These are phyloP conservation scores for Sebastes aleutianus DNA, from an alignment of 2,797 vertebrate genomes.

Conservation along the genomic window DNA sequence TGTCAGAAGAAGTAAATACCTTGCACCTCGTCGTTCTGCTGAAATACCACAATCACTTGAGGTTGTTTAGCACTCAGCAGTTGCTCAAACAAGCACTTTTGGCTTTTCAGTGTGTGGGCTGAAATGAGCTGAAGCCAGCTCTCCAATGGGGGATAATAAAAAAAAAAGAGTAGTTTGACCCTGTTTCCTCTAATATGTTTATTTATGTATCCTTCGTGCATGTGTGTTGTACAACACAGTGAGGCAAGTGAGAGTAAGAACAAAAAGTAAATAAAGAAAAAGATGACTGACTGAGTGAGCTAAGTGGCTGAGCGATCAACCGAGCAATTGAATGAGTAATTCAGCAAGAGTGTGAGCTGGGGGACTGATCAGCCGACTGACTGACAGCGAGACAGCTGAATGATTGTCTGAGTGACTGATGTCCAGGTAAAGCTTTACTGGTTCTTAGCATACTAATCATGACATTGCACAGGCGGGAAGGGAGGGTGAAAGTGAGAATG, in stretches of 20 bases:
- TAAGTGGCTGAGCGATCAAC: constrained; percentile 15
- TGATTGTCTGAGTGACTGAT: constrained; percentile 56
- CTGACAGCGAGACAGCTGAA: constrained; percentile 51
- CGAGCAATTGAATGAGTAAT: constrained; percentile 43
- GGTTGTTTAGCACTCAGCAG: constrained; percentile 10
- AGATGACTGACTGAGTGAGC: not conserved
- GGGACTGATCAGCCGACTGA: constrained; percentile 40
- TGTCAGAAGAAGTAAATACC: not conserved
- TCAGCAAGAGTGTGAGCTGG: constrained; percentile 9
- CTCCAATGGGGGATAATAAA: not conserved
- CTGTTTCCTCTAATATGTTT: not conserved
- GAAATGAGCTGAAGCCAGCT: not conserved
- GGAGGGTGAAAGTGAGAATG: not conserved
- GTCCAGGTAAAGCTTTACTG: constrained; percentile 37
- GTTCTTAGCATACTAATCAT: constrained; percentile 63
- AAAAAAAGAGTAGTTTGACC: not conserved
- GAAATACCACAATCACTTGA: constrained; percentile 13
- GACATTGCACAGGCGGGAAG: constrained; percentile 30
- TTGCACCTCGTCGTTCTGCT: not conserved
- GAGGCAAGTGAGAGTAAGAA: not conserved
- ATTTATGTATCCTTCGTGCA: not conserved
- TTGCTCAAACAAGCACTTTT: constrained; percentile 17
- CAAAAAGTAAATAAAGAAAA: not conserved
- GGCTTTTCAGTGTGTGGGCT: constrained; percentile 4
- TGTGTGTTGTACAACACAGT: not conserved